Evolutionary conservation across 2,797 vertebrate genomes (phyloP).

Genomic region (Alcedo atthis): DNA sequence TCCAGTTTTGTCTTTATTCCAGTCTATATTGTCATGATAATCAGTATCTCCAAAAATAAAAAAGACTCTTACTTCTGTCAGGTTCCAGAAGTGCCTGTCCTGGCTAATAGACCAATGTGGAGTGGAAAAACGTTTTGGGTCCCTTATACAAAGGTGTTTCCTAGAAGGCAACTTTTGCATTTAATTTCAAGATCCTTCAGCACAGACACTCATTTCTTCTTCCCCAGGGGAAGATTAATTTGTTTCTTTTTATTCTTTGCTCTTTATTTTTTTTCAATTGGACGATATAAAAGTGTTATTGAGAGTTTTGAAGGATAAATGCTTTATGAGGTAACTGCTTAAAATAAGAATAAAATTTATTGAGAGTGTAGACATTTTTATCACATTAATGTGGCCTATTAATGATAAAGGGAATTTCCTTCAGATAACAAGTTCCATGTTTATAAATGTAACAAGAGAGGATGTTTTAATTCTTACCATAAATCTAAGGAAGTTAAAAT

Average conservation of each 20-base stretch:
- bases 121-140: neutral
- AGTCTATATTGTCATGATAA: neutral
- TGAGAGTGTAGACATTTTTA: conserved; percentile 65
- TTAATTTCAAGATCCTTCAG: conserved; percentile 52
- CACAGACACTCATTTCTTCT: conserved; percentile 39
- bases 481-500: conserved; percentile 75
- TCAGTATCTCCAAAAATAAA: conserved; percentile 1
- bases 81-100: neutral
- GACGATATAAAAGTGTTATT: conserved; percentile 74
- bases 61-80: neutral
- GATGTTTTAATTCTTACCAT: conserved; percentile 66
- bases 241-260: conserved; percentile 75
- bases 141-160: conserved; percentile 26
- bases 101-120: neutral
- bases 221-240: conserved; percentile 73
- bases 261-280: conserved; percentile 76
- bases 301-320: conserved; percentile 75
- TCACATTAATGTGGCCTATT: conserved; percentile 74
- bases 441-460: conserved; percentile 69
- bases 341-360: conserved; percentile 73
- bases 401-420: conserved; percentile 79
- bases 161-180: conserved; percentile 37
- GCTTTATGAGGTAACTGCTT: conserved; percentile 68
- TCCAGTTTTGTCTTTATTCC: neutral
- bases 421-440: conserved; percentile 68